Base-by-base conservation (phyloP, 2,888 invertebrate species). In the Arctia plantaginis region DNA sequence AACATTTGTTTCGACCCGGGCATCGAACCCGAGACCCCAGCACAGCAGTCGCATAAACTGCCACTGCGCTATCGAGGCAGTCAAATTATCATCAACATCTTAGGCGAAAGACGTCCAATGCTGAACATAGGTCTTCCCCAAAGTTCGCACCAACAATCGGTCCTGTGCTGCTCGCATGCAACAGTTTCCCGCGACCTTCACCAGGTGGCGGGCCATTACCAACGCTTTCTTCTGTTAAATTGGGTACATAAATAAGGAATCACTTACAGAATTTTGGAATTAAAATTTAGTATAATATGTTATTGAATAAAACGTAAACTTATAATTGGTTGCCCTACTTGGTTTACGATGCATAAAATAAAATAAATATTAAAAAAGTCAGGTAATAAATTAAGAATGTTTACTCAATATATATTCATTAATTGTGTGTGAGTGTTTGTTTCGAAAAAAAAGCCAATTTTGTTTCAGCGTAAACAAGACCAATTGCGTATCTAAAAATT, bases 341-440 rank as follows among this genome's bases (percentile, higher is more conserved):
- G 8, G 30, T 62, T 62, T 62, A 62, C 62, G 62, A 62, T 27
- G 62, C 62, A 30, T 62, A 18, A 62, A 62, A 62, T 62, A 62
- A 55, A 51, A 51, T 4, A 30, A 30, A n/a, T 62, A 30, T 30
- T 18, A 18, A 18, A 62, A 62, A 30, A 18, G 3, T 55, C n/a
- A 10, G n/a, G 51, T 55, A 55, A 55, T 55, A 55, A n/a, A 23
- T 55, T n/a, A 55, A 55, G 23, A n/a, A n/a, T 55, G 0, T n/a
- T 55, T 55, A 3, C 51, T 55, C n/a, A 55, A 55, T 55, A 23
- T 23, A 7, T 55, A n/a, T 55, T 55, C 23, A 55, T n/a, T 55
- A 10, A 55, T 55, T n/a, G n/a, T 55, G 12, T 10, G 1, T 8
- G 10, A 23, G 20, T 51, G 23, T 51, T 23, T 51, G 23, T 55